A percentile compares a stretch with the other conserved stretches of the same genome.
phyloP scores from a whole-genome alignment of 1,140 invertebrate species.

The Leptestheria dahalacensis region DNA sequence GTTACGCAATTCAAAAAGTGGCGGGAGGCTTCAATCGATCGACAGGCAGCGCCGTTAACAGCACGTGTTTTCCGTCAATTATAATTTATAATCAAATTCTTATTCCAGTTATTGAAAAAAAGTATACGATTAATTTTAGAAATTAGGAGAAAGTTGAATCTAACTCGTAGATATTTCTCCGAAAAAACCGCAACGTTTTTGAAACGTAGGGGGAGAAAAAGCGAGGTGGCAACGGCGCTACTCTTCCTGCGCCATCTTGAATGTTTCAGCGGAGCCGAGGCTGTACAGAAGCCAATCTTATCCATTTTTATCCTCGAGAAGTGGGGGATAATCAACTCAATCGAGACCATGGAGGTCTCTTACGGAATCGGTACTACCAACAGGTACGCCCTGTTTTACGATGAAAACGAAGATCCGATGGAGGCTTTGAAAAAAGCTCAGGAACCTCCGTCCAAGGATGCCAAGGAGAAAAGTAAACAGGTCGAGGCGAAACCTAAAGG shows the following conservation, averaged over 20 bases:
- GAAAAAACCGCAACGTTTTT: no score
- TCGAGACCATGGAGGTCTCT: slow-evolving; percentile 60
- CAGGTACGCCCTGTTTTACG: slow-evolving; percentile 77
- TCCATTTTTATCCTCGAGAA: slow-evolving; percentile 17
- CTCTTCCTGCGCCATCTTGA: slow-evolving; percentile 16
- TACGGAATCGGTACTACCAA: slow-evolving; percentile 85
- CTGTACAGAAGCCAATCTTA: slow-evolving; percentile 17
- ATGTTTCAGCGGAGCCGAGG: slow-evolving; percentile 13
- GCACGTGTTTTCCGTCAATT: no score
- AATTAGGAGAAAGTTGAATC: no score
- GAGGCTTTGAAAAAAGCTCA: slow-evolving; percentile 60
- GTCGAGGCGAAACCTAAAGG: slow-evolving; percentile 62
- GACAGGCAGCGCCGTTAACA: no score
- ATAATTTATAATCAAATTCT: background rate
- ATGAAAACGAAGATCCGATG: slow-evolving; percentile 67
- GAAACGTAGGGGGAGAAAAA: no score
- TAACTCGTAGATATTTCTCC: no score
- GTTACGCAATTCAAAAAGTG: no score
- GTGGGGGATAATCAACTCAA: slow-evolving; percentile 7
- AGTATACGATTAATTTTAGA: no score
- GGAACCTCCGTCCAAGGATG: slow-evolving; percentile 49
- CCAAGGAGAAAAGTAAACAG: slow-evolving; percentile 63
- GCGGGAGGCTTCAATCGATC: no score
- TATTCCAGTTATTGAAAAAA: background rate
- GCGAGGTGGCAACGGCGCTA: background rate